These are phyloP conservation scores for Eunapius fragilis DNA, from an alignment of 37 sponge, comb jelly and placozoan genomes.

Conservation along the genomic window DNA sequence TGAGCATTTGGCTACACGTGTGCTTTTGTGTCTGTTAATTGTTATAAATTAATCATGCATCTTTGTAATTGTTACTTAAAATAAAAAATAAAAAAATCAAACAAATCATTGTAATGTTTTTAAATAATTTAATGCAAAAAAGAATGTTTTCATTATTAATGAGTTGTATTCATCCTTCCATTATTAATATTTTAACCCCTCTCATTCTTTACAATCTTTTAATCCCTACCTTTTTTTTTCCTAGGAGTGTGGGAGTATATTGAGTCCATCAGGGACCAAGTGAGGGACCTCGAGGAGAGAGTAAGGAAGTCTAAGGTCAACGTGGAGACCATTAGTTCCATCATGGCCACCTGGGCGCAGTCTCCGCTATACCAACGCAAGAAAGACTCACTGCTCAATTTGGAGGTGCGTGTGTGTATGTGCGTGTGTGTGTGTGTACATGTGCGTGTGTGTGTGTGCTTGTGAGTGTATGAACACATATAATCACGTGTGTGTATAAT, in stretches of 20 bases:
- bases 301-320: slow-evolving; percentile 89
- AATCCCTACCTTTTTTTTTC: too few relatives aligned
- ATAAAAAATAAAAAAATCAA: too few relatives aligned
- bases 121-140: too few relatives aligned
- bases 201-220: background rate
- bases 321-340: slow-evolving; percentile 77
- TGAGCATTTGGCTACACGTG: too few relatives aligned
- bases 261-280: slow-evolving; percentile 85
- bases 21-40: too few relatives aligned
- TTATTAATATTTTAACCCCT: background rate
- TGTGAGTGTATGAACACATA: too few relatives aligned
- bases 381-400: slow-evolving; percentile 69
- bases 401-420: slow-evolving; percentile 63
- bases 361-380: slow-evolving; percentile 88
- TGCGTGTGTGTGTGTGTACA: background rate
- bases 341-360: slow-evolving; percentile 92
- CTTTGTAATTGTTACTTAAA: too few relatives aligned
- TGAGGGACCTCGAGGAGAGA: slow-evolving; percentile 87
- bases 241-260: slow-evolving; percentile 96
- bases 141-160: too few relatives aligned
- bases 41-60: too few relatives aligned
- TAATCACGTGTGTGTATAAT: too few relatives aligned
- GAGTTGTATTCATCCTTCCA: background rate
- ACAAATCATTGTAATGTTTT: too few relatives aligned
- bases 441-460: too few relatives aligned